Evolutionary conservation across 2,888 invertebrate species (phyloP).

Genomic region (Lobophora halterata): DNA sequence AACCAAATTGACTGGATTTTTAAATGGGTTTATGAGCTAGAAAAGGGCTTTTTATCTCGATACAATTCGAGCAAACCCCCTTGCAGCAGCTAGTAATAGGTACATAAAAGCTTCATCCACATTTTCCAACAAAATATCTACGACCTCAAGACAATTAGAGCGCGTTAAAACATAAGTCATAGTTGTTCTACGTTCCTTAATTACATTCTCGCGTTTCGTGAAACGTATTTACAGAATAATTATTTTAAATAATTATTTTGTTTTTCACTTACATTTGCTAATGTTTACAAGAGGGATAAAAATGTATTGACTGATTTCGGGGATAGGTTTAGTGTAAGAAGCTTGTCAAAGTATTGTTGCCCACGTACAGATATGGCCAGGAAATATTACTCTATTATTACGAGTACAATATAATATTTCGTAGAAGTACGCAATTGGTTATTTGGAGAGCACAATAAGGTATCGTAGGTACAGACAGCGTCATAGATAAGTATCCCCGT

Average conservation of each 20-base stretch:
- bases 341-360: too few species aligned
- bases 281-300: neutral
- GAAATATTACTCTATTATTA: too few species aligned
- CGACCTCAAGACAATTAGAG: conserved; percentile 21
- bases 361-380: too few species aligned
- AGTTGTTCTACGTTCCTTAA: conserved; percentile 29
- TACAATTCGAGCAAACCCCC: neutral
- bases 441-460: too few species aligned
- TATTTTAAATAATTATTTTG: conserved; percentile 23
- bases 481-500: too few species aligned
- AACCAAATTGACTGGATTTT: too few species aligned
- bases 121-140: conserved; percentile 8
- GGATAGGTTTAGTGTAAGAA: neutral
- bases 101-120: neutral
- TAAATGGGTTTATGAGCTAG: too few species aligned
- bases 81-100: too few species aligned
- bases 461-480: too few species aligned
- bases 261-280: conserved; percentile 12
- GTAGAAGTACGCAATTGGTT: too few species aligned
- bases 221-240: conserved; percentile 24
- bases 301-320: neutral
- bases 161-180: conserved; percentile 25
- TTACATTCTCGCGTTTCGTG: conserved; percentile 29
- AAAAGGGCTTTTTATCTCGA: too few species aligned
- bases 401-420: too few species aligned